Base-by-base conservation (phyloP, 2,888 invertebrate species). In the Sturmia bella region DNA sequence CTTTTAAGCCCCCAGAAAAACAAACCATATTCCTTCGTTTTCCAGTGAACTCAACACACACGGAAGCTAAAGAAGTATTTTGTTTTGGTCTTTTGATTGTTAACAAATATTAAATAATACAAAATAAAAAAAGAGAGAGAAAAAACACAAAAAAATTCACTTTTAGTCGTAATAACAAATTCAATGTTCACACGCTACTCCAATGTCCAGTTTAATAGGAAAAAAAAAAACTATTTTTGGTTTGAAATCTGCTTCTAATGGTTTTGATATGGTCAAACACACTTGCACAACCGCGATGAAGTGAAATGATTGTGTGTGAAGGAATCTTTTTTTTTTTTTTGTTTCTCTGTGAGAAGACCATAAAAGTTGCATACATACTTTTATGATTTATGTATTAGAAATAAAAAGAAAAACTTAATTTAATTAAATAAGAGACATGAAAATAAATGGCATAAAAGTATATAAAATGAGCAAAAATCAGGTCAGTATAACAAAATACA, bases 161-260 rank as follows among this genome's bases (percentile, higher is more conserved):
- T 7, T 56, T 4, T 50, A 15, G 24, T 32, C 19, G 45, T 32
- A 54, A 45, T 63, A 63, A 72, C 39, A 66, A n/a, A 56, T 77
- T 68, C 56, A 69, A 74, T 59, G 69, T 82, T 82, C 81, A 82
- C 81, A 82, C 81, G 81, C 77, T 82, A 70, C 81, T 82, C 73
- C 59, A 15, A 59, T 70, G 77, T 64, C 73, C 66, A 76, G 57
- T 69, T 73, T 57, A 69, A 73, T 70, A 63, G 69, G 64, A 72
- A 43, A 17, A 15, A 32, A 32, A 32, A 32, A 32, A 9, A 7
- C 27, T 56, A 68, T 63, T 74, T 70, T 59, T 57, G 21, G 56
- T 66, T 43, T 52, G 37, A 76, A 76, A 76, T 68, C 41, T 45
- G 48, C n/a, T 70, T 76, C 72, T 76, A 81, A 81, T 81, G 39